Evolutionary conservation across 2,888 invertebrate species (phyloP).

Genomic region (Zootermopsis nevadensis): DNA sequence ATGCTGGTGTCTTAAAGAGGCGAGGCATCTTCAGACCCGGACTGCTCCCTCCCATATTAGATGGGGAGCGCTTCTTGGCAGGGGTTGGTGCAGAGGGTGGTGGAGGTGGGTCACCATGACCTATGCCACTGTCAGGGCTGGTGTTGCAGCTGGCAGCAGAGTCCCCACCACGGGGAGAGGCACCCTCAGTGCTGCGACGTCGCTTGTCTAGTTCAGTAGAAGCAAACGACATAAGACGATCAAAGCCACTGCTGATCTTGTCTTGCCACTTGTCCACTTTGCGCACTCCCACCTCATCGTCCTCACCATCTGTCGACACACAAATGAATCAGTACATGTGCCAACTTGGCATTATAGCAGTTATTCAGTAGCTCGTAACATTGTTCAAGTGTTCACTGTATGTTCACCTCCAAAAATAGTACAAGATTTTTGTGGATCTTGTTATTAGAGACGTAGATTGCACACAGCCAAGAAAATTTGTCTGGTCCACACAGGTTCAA

Average conservation of each 20-base stretch:
- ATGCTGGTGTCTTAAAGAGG: conserved; percentile 52
- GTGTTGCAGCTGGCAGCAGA: conserved; percentile 77
- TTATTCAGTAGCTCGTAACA: no score
- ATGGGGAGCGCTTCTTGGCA: conserved; percentile 49
- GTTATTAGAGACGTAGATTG: no score
- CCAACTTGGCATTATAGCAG: no score
- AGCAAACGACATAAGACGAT: conserved; percentile 92
- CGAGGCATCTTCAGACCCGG: conserved; percentile 52
- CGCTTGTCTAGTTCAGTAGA: conserved; percentile 91
- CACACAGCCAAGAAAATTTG: no score
- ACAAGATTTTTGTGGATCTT: no score
- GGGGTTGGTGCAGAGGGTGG: conserved; percentile 62
- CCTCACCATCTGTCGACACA: conserved; percentile 45
- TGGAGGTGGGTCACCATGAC: conserved; percentile 73
- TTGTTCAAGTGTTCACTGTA: no score
- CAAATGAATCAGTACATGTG: not conserved
- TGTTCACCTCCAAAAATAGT: no score
- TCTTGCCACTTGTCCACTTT: conserved; percentile 92
- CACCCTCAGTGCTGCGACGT: conserved; percentile 84
- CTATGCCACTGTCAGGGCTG: conserved; percentile 88
- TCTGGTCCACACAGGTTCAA: no score
- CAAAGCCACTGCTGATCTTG: conserved; percentile 92
- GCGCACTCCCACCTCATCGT: conserved; percentile 66
- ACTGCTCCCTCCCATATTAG: conserved; percentile 62
- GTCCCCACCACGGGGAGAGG: conserved; percentile 57